Evolutionary conservation across 2,888 invertebrate species (phyloP).

Genomic region (Tetheella fluctuosa): DNA sequence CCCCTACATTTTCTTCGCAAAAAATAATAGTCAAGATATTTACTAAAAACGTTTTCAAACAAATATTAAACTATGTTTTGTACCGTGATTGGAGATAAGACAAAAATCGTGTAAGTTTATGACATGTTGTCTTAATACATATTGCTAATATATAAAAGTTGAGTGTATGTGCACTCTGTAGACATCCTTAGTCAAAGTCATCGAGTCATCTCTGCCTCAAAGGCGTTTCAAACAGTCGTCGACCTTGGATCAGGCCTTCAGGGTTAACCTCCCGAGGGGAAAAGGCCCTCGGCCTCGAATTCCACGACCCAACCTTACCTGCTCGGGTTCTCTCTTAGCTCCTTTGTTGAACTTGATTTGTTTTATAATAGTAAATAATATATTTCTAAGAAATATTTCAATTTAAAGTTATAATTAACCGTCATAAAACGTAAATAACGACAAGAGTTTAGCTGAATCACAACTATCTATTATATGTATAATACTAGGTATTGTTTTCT

Average conservation of each 20-base stretch:
- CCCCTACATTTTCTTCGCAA: too few species aligned
- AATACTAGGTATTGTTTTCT: too few species aligned
- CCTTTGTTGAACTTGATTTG: constrained; percentile 50
- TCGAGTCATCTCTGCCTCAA: constrained; percentile 68
- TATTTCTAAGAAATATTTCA: not conserved
- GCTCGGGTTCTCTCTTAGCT: constrained; percentile 42
- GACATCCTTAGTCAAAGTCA: constrained; percentile 69
- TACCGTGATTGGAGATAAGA: not conserved
- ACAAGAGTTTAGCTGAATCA: too few species aligned
- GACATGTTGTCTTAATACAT: constrained; percentile 53
- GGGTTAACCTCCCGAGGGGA: constrained; percentile 70
- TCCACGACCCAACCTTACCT: constrained; percentile 62
- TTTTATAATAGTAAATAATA: constrained; percentile 23
- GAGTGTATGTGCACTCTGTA: constrained; percentile 13
- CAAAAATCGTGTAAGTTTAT: constrained; percentile 3
- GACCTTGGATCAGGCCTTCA: constrained; percentile 68
- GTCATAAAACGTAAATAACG: too few species aligned
- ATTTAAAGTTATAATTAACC: not conserved
- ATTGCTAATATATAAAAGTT: constrained; percentile 21
- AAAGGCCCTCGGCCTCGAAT: constrained; percentile 64
- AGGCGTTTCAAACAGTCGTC: constrained; percentile 66
- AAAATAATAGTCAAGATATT: too few species aligned
- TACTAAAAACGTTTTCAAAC: too few species aligned
- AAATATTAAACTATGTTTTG: too few species aligned
- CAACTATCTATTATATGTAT: too few species aligned